Percentiles rank a stretch among this genome's conserved stretches.
phyloP scores from a whole-genome alignment of 35 echinoderm and acorn worm genomes.

The Diadema setosum region DNA sequence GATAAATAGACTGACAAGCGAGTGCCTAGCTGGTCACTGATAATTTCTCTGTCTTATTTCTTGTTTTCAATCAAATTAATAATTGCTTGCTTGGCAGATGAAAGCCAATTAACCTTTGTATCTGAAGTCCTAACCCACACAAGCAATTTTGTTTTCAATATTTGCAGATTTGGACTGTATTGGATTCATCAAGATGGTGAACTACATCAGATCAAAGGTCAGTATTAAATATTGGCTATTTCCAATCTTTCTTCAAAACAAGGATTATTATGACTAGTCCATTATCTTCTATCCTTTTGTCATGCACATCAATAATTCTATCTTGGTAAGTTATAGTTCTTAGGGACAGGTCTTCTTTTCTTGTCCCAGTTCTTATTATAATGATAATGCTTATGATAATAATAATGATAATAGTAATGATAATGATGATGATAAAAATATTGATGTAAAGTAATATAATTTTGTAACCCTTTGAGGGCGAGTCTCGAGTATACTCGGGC shows the following conservation, averaged over 20 bases:
- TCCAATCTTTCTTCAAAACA: background rate
- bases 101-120: background rate
- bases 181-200: constrained; percentile 68
- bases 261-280: background rate
- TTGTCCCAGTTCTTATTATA: background rate
- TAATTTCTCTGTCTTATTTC: background rate
- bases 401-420: too few species aligned
- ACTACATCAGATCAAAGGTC: constrained; percentile 65
- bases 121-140: background rate
- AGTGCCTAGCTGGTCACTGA: background rate
- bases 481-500: too few species aligned
- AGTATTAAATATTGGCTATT: background rate
- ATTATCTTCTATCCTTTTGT: background rate
- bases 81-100: too few species aligned
- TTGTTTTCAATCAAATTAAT: background rate
- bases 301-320: background rate
- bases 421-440: too few species aligned
- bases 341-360: background rate
- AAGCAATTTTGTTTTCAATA: background rate
- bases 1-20: background rate
- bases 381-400: background rate
- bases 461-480: too few species aligned
- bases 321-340: background rate
- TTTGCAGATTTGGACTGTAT: constrained; percentile 64
- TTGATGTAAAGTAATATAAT: too few species aligned